Evolutionary conservation across 2,797 vertebrate species (phyloP).

Genomic region (Molossus molossus): DNA sequence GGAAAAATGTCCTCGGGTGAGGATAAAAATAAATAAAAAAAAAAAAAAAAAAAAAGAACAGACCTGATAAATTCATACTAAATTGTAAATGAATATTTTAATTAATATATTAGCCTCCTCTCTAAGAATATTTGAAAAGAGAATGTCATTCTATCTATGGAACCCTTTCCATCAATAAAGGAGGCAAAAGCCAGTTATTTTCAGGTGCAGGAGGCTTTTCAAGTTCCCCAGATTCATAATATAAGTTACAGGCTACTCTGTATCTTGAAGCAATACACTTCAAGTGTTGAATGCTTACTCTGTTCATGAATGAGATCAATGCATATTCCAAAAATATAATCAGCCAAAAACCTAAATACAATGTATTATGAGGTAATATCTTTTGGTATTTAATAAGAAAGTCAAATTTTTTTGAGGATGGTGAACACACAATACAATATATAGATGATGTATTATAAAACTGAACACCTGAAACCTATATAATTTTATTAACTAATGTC

Average conservation of each 20-base stretch:
- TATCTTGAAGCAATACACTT: constrained; percentile 16
- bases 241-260: not conserved
- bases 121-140: constrained; percentile 26
- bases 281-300: not conserved
- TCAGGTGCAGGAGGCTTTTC: not conserved
- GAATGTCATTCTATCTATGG: not conserved
- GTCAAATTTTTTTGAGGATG: not conserved
- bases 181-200: constrained; percentile 31
- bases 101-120: constrained; percentile 27
- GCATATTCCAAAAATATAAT: constrained; percentile 51
- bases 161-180: constrained; percentile 53
- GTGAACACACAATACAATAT: not conserved
- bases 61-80: constrained; percentile 51
- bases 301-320: constrained; percentile 22
- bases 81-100: constrained; percentile 63
- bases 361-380: not conserved
- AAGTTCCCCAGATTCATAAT: not conserved
- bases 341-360: constrained; percentile 20
- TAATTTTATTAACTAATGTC: not conserved
- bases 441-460: not conserved
- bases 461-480: not conserved
- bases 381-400: constrained; percentile 65
- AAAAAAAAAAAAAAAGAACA: too few species aligned
- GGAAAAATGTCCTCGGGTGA: too few species aligned
- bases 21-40: too few species aligned